Conservation (phyloP, 64 coral and sea anemone species). For the Cladopsammia gracilis region DNA sequence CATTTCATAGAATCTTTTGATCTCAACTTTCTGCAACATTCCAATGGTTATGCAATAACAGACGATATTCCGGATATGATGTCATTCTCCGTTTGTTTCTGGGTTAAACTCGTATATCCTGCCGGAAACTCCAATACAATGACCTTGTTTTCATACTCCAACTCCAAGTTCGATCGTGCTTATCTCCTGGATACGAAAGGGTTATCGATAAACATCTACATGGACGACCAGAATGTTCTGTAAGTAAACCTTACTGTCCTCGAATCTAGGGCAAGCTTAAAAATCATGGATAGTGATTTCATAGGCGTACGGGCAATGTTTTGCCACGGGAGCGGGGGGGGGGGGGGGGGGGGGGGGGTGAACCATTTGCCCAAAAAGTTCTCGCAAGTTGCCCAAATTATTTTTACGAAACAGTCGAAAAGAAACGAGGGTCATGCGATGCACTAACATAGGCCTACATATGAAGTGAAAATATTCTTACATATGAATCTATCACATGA, state of each 20-base stretch:
- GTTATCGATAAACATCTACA: neutral
- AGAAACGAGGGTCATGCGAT: no score
- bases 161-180: neutral
- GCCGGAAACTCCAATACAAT: neutral
- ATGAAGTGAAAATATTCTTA: no score
- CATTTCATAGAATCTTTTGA: conserved; percentile 1
- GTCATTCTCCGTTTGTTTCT: conserved; percentile 20
- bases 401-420: no score
- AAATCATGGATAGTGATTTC: no score
- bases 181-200: neutral
- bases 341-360: no score
- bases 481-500: no score
- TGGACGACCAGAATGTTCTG: neutral
- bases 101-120: neutral
- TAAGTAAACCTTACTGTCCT: neutral
- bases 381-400: no score
- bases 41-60: neutral
- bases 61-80: neutral
- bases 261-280: no score
- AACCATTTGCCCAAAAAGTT: no score
- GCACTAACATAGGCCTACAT: no score
- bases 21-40: conserved; percentile 8
- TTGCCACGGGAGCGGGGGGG: no score
- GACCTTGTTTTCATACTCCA: conserved; percentile 5
- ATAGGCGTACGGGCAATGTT: no score